Conservation (phyloP, 2,888 invertebrate species). For the Cephus pygmeus region DNA sequence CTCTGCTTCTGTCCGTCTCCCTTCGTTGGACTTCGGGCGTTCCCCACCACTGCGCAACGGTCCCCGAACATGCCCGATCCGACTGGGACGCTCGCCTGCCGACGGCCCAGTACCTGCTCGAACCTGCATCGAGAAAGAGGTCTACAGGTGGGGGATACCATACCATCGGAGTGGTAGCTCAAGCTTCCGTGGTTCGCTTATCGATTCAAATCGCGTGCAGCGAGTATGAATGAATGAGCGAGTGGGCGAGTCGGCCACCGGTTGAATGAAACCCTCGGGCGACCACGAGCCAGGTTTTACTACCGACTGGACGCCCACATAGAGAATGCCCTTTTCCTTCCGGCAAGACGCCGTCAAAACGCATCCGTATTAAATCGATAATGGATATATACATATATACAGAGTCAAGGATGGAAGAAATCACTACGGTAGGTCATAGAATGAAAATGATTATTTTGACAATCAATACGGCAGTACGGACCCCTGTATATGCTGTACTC, state of each 20-base stretch:
- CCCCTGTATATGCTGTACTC: no score
- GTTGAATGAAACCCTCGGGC: slow-evolving; percentile 60
- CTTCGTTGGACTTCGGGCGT: slow-evolving; percentile 25
- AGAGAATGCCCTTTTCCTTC: no score
- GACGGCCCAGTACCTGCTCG: no score
- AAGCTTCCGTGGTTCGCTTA: slow-evolving; percentile 51
- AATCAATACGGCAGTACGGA: no score
- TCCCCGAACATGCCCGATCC: no score
- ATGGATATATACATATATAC: no score
- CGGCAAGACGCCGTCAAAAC: no score
- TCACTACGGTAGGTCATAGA: no score
- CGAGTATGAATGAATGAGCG: slow-evolving; percentile 63
- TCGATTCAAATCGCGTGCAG: slow-evolving; percentile 64
- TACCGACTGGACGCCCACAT: slow-evolving; percentile 52
- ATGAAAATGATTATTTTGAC: no score
- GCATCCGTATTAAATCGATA: no score
- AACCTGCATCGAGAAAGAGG: slow-evolving; percentile 2
- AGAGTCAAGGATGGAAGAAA: no score
- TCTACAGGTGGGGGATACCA: slow-evolving; percentile 12
- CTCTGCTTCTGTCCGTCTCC: slow-evolving; percentile 61
- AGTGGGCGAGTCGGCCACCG: slow-evolving; percentile 60
- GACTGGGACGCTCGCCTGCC: no score
- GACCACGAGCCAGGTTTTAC: slow-evolving; percentile 44
- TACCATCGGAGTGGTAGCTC: slow-evolving; percentile 29
- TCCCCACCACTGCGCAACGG: background rate